Evolutionary conservation across 2,113 vertebrate species (phyloP), one percentile per base, ranked within the genome.

Genomic region (Eulemur macaco): DNA sequence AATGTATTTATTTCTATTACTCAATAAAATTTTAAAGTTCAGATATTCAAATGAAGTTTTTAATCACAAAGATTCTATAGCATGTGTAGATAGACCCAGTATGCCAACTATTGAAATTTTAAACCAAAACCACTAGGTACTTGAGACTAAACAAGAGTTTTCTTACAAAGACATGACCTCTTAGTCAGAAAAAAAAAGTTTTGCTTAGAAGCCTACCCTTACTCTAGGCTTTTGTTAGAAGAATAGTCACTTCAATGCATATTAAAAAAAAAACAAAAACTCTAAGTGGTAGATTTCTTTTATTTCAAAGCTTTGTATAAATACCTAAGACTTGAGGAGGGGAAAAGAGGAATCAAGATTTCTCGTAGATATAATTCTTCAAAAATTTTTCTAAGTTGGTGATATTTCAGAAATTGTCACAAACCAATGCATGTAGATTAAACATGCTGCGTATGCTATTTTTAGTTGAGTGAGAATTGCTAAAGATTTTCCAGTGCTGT

Each of bases 251-350:
- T 81, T 71, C 4, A 23, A 85, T 92, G 25, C 88, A 88, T 86
- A 42, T 96, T 60, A 80, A 85, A 97, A 83, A 76, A 98, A 97
- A 29, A 63, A 27, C 1, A 14, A 27, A 74, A 74, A 82, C 78
- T 86, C 90, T 96, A 96, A 94, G 63, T 97, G 64, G 31, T 89
- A 96, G 21, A 84, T 86, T 92, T 86, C 54, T 95, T 87, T 87
- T 89, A 89, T 96, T 97, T 97, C 94, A 97, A 96, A 97, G 71
- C 74, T 98, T 97, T 98, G 31, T 74, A 80, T 84, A 86, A 96
- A 94, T 96, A 96, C 91, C 83, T 98, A 71, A 77, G 73, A 95
- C 25, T 90, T 97, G 58, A 97, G 81, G 88, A 82, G 0, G 69
- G 50, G 15, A 47, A 50, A 93, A 74, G 11, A 90, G 73, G 78